phyloP scores from a whole-genome alignment of 2,113 vertebrate species.

The Fulmarus glacialis region DNA sequence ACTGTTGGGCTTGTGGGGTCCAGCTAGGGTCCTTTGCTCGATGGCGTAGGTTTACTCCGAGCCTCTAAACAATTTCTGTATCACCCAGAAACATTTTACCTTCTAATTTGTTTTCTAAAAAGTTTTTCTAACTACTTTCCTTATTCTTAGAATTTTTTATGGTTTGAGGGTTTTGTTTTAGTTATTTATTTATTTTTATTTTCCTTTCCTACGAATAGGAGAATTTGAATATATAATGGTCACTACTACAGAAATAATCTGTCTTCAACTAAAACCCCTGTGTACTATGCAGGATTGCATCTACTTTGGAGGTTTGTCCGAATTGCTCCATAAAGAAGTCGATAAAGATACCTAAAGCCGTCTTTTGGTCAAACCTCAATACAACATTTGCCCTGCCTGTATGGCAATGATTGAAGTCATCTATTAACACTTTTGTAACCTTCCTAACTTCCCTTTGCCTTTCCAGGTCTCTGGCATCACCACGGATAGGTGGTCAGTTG shows the following conservation, averaged over 20 bases:
- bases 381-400: background rate
- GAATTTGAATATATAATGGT: background rate
- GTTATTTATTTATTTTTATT: background rate
- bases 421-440: background rate
- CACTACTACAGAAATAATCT: background rate
- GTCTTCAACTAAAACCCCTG: background rate
- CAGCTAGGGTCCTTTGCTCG: background rate
- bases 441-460: background rate
- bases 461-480: background rate
- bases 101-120: background rate
- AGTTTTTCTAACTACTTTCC: background rate
- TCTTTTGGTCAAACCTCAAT: background rate
- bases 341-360: background rate
- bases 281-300: background rate
- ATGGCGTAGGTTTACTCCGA: background rate
- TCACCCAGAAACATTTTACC: background rate
- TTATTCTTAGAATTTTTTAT: background rate
- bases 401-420: background rate
- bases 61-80: background rate
- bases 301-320: background rate
- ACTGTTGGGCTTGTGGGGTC: background rate
- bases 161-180: background rate
- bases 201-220: background rate
- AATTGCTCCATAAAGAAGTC: background rate
- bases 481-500: fast-evolving